Evolutionary conservation across 2,113 vertebrate species (phyloP).

Genomic region (Solea solea): DNA sequence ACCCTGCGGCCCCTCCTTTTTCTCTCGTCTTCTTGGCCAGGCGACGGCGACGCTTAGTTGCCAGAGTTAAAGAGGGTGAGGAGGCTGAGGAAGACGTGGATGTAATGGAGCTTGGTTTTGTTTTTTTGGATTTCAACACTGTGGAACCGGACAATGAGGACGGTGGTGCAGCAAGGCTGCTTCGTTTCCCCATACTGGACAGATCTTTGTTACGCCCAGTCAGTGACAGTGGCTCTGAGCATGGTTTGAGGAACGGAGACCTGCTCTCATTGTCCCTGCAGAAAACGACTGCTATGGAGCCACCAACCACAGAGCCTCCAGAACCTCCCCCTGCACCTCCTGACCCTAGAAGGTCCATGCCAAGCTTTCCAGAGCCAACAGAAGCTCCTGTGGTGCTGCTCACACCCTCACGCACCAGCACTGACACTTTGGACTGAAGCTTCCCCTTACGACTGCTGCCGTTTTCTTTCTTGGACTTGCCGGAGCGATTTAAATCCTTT

Average conservation of each 20-base stretch:
- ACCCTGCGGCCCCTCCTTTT: constrained; percentile 41
- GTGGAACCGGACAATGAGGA: constrained; percentile 56
- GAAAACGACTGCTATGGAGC: constrained; percentile 92
- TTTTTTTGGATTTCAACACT: constrained; percentile 75
- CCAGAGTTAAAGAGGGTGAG: constrained; percentile 76
- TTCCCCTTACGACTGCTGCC: constrained; percentile 85
- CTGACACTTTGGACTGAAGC: constrained; percentile 93
- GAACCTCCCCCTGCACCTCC: constrained; percentile 63
- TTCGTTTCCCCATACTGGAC: constrained; percentile 64
- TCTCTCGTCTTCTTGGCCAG: constrained; percentile 76
- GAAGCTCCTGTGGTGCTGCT: constrained; percentile 88
- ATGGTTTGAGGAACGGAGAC: constrained; percentile 89
- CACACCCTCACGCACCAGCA: constrained; percentile 90
- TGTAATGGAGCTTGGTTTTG: constrained; percentile 83
- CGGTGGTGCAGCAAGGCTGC: constrained; percentile 51
- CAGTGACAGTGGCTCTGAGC: constrained; percentile 76
- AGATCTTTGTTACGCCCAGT: constrained; percentile 72
- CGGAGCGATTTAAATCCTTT: constrained; percentile 70
- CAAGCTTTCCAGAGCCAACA: constrained; percentile 71
- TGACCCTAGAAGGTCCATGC: constrained; percentile 76
- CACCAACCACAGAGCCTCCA: constrained; percentile 80
- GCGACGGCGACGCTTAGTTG: constrained; percentile 76
- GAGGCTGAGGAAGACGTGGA: constrained; percentile 84
- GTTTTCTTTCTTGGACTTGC: constrained; percentile 76
- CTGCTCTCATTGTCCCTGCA: constrained; percentile 92